A percentile compares a stretch with the other conserved stretches of the same genome.
Evolutionary conservation across 2,797 vertebrate species (phyloP).

Genomic region (Picus viridis): DNA sequence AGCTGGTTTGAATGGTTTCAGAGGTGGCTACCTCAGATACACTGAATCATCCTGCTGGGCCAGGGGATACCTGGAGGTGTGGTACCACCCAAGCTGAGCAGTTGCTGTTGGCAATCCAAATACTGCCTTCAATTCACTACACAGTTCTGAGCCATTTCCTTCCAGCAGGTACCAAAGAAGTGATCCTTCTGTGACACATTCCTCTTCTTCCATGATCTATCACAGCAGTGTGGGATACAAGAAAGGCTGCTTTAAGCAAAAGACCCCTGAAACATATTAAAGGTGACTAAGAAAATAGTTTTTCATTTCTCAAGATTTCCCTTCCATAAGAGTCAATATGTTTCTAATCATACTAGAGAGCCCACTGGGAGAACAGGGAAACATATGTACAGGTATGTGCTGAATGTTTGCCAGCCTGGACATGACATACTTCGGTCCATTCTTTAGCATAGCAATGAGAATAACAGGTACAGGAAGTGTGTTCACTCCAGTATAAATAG

Average conservation of each 20-base stretch:
- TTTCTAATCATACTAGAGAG: neutral
- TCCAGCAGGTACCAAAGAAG: neutral
- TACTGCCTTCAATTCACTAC: neutral
- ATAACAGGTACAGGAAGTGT: constrained; percentile 18
- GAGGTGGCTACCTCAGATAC: neutral
- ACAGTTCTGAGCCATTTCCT: neutral
- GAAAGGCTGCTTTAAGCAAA: neutral
- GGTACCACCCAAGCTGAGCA: constrained; percentile 11
- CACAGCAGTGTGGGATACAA: neutral
- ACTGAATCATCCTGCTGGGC: neutral
- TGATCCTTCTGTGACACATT: neutral
- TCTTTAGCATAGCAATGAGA: neutral
- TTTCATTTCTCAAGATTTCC: neutral
- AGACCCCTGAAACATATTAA: neutral
- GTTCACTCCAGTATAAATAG: constrained; percentile 48
- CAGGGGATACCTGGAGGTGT: neutral
- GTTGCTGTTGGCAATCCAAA: constrained; percentile 1
- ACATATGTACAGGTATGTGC: neutral
- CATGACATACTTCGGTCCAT: neutral
- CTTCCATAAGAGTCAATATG: neutral
- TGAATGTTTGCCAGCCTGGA: neutral
- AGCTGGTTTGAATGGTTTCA: constrained; percentile 19
- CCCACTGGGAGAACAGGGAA: neutral
- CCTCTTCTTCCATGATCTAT: neutral
- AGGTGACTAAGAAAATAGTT: neutral